A percentile compares a stretch with the other conserved stretches of the same genome.
Evolutionary conservation across 2,888 invertebrate species (phyloP).

Genomic region (Stegana nigrithorax): DNA sequence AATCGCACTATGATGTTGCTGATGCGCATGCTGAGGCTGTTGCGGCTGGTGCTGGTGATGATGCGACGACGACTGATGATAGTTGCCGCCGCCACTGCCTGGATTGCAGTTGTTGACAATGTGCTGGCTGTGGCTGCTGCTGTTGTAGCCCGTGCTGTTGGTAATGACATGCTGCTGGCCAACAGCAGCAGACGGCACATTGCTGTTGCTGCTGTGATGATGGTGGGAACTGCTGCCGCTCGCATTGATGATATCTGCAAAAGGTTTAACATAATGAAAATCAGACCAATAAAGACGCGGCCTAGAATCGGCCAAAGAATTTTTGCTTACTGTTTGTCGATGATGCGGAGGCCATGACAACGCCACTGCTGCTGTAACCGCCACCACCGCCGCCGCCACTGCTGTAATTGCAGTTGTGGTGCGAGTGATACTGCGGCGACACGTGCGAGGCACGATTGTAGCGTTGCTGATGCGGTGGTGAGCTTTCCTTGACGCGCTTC

Average conservation of each 20-base stretch:
- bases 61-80: conserved; percentile 43
- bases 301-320: not conserved
- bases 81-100: conserved; percentile 32
- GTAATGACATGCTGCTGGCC: conserved; percentile 54
- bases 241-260: conserved; percentile 53
- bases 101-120: conserved; percentile 53
- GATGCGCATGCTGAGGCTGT: conserved; percentile 40
- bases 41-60: conserved; percentile 39
- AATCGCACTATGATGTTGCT: conserved; percentile 47
- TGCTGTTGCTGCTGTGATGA: conserved; percentile 41
- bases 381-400: conserved; percentile 44
- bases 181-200: conserved; percentile 42
- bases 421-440: conserved; percentile 68
- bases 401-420: conserved; percentile 66
- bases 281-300: not conserved
- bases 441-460: conserved; percentile 67
- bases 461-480: conserved; percentile 79
- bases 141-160: conserved; percentile 46
- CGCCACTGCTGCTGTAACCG: conserved; percentile 37
- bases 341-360: conserved; percentile 51
- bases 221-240: conserved; percentile 52
- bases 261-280: conserved; percentile 2
- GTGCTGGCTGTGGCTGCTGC: conserved; percentile 47
- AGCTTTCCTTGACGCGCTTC: conserved; percentile 95
- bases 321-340: conserved; percentile 62